A percentile compares a stretch with the other conserved stretches of the same genome.
Evolutionary conservation across 2,113 vertebrate species (phyloP).

Genomic region (Xiphophorus hellerii): DNA sequence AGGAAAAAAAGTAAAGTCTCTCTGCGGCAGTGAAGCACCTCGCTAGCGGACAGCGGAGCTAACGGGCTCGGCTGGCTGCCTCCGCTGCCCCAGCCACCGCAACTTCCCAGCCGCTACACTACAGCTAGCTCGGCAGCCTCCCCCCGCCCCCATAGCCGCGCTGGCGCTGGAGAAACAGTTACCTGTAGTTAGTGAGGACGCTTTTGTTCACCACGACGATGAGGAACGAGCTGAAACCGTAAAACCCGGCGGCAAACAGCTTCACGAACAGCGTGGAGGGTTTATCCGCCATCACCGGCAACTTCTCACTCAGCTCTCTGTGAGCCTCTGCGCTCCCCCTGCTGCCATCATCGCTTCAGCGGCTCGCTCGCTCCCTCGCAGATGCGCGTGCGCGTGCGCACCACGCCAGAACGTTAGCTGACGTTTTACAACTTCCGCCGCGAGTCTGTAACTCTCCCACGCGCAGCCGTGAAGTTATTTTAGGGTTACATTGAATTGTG

Average conservation of each 20-base stretch:
- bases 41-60: conserved; percentile 22
- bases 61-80: conserved; percentile 19
- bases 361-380: not conserved
- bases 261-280: conserved; percentile 83
- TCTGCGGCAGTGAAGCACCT: not conserved
- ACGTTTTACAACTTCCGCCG: conserved; percentile 38
- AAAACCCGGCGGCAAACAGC: conserved; percentile 88
- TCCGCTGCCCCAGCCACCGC: not conserved
- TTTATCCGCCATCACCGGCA: conserved; percentile 85
- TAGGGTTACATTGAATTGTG: no score
- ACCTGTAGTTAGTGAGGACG: conserved; percentile 91
- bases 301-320: conserved; percentile 65
- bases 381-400: not conserved
- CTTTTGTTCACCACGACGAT: conserved; percentile 94
- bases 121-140: conserved; percentile 45
- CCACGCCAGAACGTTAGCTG: not conserved
- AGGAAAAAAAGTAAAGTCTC: not conserved
- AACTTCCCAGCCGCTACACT: conserved; percentile 1
- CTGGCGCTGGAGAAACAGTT: conserved; percentile 15
- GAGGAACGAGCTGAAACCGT: conserved; percentile 90
- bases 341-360: conserved; percentile 53
- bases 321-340: conserved; percentile 49
- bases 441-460: no score
- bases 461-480: no score
- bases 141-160: not conserved